Base-by-base conservation (phyloP, 2,797 vertebrate species). In the Acrocephalus scirpaceus region DNA sequence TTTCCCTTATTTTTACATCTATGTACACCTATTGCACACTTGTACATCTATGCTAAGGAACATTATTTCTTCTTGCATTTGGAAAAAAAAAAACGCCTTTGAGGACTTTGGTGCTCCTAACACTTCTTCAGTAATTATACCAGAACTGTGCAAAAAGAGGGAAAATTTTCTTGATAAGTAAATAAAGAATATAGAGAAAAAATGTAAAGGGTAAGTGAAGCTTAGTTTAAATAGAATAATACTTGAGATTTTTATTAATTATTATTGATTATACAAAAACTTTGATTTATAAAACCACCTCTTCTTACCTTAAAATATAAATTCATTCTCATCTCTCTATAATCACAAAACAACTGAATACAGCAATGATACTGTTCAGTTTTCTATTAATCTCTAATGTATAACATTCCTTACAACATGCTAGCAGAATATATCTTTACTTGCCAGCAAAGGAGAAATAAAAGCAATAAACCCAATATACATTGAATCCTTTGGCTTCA, bases 241-340 rank as follows among this genome's bases (percentile, higher is more conserved):
- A 82, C 21, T 26, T 54, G 61, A 40, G 10, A 11, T 30, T 89
- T 74, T 90, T 57, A 70, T 87, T 82, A 42, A 57, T 45, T 67
- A 23, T 56, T 81, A 47, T 17, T 66, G 1, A 10, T 61, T 93
- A 93, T 77, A 36, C 75, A 79, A 93, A 79, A 30, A 7, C 10
- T 36, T 92, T 50, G n/a, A 76, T 48, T 40, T 76, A 76, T 90
- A 82, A 86, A 96, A 6, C 16, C 15, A 34, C 27, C 29, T 72
- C 44, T 96, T 81, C 66, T 90, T 77, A 85, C 30, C 30, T 87
- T 95, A 86, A 95, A 94, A 77, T 90, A 76, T 69, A 75, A 74
- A 81, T 56, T 86, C 4, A 25, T 36, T 36, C 36, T 36, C 36
- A 36, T 36, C 36, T 36, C 36, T 36, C 36, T 36, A 36, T 36